Evolutionary conservation across 2,797 vertebrate genomes (phyloP).

Genomic region (Ceryle rudis): DNA sequence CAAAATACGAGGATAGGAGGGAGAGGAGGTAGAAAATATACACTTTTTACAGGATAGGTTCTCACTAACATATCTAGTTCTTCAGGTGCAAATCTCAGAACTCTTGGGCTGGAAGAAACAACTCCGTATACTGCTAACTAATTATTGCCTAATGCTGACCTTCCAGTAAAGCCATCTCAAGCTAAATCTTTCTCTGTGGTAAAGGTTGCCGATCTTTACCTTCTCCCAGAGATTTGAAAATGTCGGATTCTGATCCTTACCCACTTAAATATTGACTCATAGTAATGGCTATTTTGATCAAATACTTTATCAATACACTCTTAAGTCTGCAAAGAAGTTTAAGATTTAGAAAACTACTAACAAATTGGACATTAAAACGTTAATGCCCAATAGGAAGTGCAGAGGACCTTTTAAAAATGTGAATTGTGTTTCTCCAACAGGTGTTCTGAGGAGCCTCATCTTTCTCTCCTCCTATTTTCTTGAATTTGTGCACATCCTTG

Average conservation of each 20-base stretch:
- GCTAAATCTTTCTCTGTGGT: not conserved
- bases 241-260: not conserved
- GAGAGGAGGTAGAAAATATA: not conserved
- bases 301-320: not conserved
- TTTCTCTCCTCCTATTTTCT: not conserved
- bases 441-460: not conserved
- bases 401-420: not conserved
- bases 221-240: not conserved
- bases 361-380: not conserved
- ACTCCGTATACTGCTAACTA: not conserved
- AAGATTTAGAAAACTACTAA: not conserved
- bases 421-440: not conserved
- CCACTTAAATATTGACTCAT: rapidly evolving
- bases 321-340: not conserved
- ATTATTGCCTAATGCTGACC: not conserved
- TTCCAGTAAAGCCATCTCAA: not conserved
- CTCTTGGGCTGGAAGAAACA: not conserved
- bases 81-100: not conserved
- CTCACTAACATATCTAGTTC: not conserved
- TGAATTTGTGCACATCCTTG: not conserved
- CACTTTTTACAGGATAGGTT: not conserved
- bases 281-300: not conserved
- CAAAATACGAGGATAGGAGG: not conserved
- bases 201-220: not conserved
- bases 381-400: not conserved